Percentiles rank a stretch among this genome's conserved stretches.
Conservation (phyloP, 2,797 vertebrate species). For the Anguilla anguilla region DNA sequence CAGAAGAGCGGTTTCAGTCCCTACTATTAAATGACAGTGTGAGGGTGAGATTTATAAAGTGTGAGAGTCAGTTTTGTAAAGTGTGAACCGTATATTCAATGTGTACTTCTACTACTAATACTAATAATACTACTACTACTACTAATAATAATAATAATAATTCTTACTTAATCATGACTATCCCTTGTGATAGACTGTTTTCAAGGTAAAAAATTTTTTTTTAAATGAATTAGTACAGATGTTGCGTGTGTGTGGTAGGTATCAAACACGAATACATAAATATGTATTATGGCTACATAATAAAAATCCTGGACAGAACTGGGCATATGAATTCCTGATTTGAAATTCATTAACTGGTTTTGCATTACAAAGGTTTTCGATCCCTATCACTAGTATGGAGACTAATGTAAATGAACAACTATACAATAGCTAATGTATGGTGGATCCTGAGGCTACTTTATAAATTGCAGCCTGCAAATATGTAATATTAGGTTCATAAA, state of each 20-base stretch:
- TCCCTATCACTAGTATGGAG: not conserved
- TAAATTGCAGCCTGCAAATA: not conserved
- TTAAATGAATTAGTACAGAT: not conserved
- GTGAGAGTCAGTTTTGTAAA: not conserved
- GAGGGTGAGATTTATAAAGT: not conserved
- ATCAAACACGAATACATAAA: not conserved
- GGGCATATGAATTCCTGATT: not conserved
- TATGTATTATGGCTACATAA: not conserved
- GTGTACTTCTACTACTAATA: not conserved
- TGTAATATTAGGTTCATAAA: not conserved
- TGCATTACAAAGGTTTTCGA: not conserved
- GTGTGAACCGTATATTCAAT: not conserved
- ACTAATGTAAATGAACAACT: not conserved
- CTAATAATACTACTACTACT: not conserved
- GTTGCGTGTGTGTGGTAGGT: not conserved
- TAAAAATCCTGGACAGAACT: not conserved
- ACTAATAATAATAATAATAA: too few relatives aligned
- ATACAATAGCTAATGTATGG: not conserved
- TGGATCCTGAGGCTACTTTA: not conserved
- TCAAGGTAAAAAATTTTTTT: too few relatives aligned
- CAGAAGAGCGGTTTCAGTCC: not conserved
- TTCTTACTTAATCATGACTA: not conserved
- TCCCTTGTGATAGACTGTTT: not conserved
- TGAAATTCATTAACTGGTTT: not conserved
- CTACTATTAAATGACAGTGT: not conserved